Conservation (phyloP, 2,888 invertebrate species). For the Mesopsocus fuscifrons region DNA sequence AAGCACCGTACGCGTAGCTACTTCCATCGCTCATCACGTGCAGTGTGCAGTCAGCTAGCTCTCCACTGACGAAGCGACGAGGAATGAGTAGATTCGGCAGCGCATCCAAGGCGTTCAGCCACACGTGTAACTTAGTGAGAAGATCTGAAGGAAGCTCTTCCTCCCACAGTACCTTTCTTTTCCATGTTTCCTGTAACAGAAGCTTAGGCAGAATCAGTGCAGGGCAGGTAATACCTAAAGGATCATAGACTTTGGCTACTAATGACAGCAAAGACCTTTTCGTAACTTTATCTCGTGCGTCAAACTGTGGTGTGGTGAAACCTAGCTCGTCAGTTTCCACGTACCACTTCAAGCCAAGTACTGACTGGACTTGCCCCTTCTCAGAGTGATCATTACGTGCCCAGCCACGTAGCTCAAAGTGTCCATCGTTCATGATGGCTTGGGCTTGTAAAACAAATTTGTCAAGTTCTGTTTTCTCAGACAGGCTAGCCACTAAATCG, state of each 20-base stretch:
- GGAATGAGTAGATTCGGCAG: not conserved
- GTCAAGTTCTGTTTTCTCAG: not conserved
- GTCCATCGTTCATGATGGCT: not conserved
- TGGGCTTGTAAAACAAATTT: not conserved
- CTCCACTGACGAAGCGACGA: slow-evolving; percentile 7
- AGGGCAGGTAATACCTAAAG: slow-evolving; percentile 1
- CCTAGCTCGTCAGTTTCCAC: not conserved
- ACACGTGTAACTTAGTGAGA: not conserved
- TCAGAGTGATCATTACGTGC: not conserved
- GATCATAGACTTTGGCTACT: not conserved
- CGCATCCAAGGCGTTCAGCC: not conserved
- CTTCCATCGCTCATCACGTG: not conserved
- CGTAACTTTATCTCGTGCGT: too few relatives aligned
- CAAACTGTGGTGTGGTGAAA: too few relatives aligned
- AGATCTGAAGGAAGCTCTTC: not conserved
- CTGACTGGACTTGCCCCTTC: not conserved
- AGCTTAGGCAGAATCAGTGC: not conserved
- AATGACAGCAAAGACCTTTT: not conserved
- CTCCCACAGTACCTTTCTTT: not conserved
- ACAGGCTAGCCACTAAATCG: not conserved
- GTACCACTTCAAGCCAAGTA: not conserved
- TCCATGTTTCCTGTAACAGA: slow-evolving; percentile 1
- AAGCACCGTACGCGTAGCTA: not conserved
- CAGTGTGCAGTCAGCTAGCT: not conserved
- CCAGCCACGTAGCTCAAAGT: slow-evolving; percentile 2